These are phyloP conservation scores for Drosophila leonis DNA, from an alignment of 2,888 invertebrate species.

Conservation along the genomic window DNA sequence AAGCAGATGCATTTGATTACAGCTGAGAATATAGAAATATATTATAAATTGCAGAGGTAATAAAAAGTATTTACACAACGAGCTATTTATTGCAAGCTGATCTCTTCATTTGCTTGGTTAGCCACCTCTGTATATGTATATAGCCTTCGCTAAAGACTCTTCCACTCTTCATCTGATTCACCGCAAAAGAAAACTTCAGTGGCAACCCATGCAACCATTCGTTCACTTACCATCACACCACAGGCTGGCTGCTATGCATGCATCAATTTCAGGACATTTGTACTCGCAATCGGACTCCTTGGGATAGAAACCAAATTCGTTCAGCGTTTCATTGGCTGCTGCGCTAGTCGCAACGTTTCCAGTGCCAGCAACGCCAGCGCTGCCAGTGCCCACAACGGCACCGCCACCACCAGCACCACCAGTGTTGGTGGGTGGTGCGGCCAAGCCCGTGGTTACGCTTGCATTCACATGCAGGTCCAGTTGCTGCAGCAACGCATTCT, in stretches of 20 bases:
- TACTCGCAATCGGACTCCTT: slow-evolving; percentile 87
- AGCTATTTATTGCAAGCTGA: too few relatives aligned
- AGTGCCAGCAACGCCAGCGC: slow-evolving; percentile 55
- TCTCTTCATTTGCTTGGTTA: too few relatives aligned
- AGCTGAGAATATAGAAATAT: too few relatives aligned
- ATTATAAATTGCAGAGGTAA: too few relatives aligned
- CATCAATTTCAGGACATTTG: slow-evolving; percentile 91
- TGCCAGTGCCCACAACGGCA: slow-evolving; percentile 52
- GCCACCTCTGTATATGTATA: too few relatives aligned
- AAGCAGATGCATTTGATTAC: too few relatives aligned
- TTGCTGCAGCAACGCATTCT: slow-evolving; percentile 88
- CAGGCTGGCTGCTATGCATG: slow-evolving; percentile 90
- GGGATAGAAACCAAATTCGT: slow-evolving; percentile 85
- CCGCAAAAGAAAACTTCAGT: background rate
- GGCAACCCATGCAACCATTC: slow-evolving; percentile 26
- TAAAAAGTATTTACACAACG: too few relatives aligned
- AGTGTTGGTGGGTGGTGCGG: slow-evolving; percentile 36
- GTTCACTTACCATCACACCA: slow-evolving; percentile 90
- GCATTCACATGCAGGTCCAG: slow-evolving; percentile 85
- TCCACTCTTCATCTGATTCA: background rate
- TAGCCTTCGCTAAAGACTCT: too few relatives aligned
- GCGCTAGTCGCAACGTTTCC: slow-evolving; percentile 48
- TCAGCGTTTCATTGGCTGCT: slow-evolving; percentile 83
- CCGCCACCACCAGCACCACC: slow-evolving; percentile 32
- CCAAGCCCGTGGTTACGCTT: slow-evolving; percentile 76